Conservation (phyloP, 2,113 vertebrate genomes). For the Alectura lathami region DNA sequence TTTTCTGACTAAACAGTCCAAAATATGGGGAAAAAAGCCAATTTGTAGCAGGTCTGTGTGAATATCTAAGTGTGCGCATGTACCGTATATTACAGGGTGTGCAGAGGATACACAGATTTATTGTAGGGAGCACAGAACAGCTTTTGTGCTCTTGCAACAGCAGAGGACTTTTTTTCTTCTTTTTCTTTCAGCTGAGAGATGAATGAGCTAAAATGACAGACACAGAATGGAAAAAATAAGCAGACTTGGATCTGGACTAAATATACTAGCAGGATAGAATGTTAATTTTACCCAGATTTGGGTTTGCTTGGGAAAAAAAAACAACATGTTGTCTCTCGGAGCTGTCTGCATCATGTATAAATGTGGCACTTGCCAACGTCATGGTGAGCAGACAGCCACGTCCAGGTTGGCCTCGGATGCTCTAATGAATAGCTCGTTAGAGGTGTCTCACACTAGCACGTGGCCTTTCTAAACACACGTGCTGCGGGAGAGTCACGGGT, state of each 20-base stretch:
- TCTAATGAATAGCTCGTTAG: neutral
- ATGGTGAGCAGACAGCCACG: neutral
- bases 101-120: neutral
- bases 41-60: neutral
- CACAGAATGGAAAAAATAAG: slow-evolving; percentile 44
- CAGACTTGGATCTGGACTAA: slow-evolving; percentile 50
- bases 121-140: neutral
- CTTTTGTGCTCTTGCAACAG: neutral
- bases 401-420: neutral
- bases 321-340: neutral
- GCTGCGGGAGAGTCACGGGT: neutral
- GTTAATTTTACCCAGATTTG: slow-evolving; percentile 60
- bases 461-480: neutral
- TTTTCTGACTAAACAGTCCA: neutral
- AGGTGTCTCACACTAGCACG: neutral
- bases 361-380: neutral
- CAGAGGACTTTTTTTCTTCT: neutral
- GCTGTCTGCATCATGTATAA: neutral
- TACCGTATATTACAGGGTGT: neutral
- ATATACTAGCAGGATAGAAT: neutral
- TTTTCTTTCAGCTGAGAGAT: neutral
- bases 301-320: neutral
- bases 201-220: slow-evolving; percentile 16
- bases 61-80: neutral
- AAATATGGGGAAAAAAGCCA: neutral